Evolutionary conservation across 2,888 invertebrate genomes (phyloP).

Genomic region (Seira ritae): DNA sequence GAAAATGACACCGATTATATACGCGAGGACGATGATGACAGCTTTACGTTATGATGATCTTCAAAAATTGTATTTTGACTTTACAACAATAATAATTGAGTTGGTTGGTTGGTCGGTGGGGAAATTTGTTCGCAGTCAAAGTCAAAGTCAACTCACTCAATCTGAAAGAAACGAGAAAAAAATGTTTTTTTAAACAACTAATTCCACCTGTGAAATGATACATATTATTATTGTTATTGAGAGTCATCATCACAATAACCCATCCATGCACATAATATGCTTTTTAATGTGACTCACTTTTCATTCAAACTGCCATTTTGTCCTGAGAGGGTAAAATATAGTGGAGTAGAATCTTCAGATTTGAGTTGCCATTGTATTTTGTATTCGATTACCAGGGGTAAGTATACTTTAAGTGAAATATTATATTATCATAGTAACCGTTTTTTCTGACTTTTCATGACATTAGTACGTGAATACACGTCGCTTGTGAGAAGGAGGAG

Average conservation of each 20-base stretch:
- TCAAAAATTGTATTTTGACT: not conserved
- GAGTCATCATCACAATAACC: slow-evolving; percentile 10
- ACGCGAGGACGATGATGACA: not conserved
- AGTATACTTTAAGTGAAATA: not conserved
- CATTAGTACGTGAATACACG: slow-evolving; percentile 59
- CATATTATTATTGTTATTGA: slow-evolving; percentile 16
- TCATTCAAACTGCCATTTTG: slow-evolving; percentile 7
- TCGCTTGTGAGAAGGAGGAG: slow-evolving; percentile 4
- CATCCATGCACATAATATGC: not conserved
- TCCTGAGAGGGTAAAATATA: not conserved
- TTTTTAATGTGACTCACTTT: slow-evolving; percentile 4
- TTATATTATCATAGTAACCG: slow-evolving; percentile 37
- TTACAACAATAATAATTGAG: slow-evolving; percentile 51
- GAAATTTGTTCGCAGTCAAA: slow-evolving; percentile 25
- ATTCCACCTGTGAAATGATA: slow-evolving; percentile 29
- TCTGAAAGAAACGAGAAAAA: slow-evolving; percentile 26
- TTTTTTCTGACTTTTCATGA: slow-evolving; percentile 60
- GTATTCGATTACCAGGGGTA: too few species aligned
- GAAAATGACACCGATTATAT: not conserved
- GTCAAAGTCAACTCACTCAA: slow-evolving; percentile 59
- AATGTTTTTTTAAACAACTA: slow-evolving; percentile 47
- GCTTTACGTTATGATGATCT: not conserved
- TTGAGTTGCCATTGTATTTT: too few species aligned
- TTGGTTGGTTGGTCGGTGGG: slow-evolving; percentile 9
- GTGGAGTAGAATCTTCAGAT: not conserved